These are phyloP conservation scores for Pomacea canaliculata DNA, from an alignment of 2,888 invertebrate species.

Conservation along the genomic window DNA sequence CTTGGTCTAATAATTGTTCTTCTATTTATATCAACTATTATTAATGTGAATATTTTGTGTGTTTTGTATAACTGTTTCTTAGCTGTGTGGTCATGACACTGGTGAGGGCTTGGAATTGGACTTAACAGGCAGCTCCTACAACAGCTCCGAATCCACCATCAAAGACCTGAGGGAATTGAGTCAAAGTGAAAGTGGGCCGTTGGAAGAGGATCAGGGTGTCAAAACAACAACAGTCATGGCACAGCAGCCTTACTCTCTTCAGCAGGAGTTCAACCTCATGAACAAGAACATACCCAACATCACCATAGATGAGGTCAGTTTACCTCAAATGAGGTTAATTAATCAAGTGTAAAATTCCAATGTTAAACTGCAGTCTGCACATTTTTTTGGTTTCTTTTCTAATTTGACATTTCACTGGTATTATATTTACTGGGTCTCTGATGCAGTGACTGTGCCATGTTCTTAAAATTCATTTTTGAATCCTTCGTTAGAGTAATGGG, in stretches of 20 bases:
- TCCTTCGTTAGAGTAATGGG: too few relatives aligned
- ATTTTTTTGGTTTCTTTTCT: too few relatives aligned
- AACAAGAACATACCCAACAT: conserved; percentile 83
- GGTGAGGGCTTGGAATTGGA: conserved; percentile 42
- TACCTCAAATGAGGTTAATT: neutral
- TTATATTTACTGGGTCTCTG: too few relatives aligned
- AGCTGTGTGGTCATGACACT: conserved; percentile 56
- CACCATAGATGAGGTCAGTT: conserved; percentile 72
- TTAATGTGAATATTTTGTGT: too few relatives aligned
- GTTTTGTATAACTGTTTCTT: neutral
- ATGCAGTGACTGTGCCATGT: too few relatives aligned
- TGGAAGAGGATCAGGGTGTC: conserved; percentile 29
- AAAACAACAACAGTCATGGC: conserved; percentile 30
- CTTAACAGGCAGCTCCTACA: conserved; percentile 25
- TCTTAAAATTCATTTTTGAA: too few relatives aligned
- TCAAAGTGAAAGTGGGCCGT: conserved; percentile 12
- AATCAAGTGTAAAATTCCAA: neutral
- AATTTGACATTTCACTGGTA: too few relatives aligned
- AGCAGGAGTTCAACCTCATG: conserved; percentile 82
- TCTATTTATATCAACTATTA: too few relatives aligned
- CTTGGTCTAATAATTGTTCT: too few relatives aligned
- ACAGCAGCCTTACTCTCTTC: conserved; percentile 74
- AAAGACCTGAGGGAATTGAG: conserved; percentile 21
- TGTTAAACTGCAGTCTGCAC: too few relatives aligned
- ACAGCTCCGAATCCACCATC: conserved; percentile 16